phyloP scores from a whole-genome alignment of 1,140 invertebrate genomes.

The Aphaenogaster rudis region DNA sequence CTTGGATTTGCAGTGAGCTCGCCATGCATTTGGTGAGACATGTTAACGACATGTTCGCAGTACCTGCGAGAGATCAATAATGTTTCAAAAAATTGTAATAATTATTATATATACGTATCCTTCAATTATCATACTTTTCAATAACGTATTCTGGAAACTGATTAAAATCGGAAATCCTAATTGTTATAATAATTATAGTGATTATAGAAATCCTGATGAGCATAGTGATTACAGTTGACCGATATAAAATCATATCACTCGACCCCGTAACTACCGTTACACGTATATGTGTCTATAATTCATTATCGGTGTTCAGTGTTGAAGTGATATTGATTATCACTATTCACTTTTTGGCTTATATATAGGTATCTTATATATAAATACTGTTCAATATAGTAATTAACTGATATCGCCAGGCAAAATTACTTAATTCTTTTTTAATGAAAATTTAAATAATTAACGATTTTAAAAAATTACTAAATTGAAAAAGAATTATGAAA shows the following conservation, averaged over 20 bases:
- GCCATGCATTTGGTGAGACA: background rate
- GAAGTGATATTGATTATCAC: slow-evolving; percentile 15
- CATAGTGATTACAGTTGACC: background rate
- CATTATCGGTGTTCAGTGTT: slow-evolving; percentile 22
- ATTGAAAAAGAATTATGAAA: slow-evolving; percentile 8
- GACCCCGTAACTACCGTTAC: background rate
- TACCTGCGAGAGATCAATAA: background rate
- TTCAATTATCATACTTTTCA: background rate
- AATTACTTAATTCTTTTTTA: slow-evolving; percentile 19
- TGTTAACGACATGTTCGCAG: background rate
- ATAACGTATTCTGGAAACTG: background rate
- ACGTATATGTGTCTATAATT: background rate
- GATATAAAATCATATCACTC: background rate
- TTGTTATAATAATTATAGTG: background rate
- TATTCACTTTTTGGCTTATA: background rate
- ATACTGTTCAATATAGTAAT: background rate
- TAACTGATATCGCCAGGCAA: background rate
- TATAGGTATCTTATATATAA: background rate
- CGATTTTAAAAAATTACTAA: background rate
- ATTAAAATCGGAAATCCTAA: background rate
- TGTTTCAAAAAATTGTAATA: background rate
- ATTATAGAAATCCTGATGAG: background rate
- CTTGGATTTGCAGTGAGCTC: background rate
- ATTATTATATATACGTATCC: background rate
- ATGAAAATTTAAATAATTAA: slow-evolving; percentile 15